These are phyloP conservation scores for Muscicapa comitata DNA, from an alignment of 2,797 vertebrate species.

Conservation along the genomic window DNA sequence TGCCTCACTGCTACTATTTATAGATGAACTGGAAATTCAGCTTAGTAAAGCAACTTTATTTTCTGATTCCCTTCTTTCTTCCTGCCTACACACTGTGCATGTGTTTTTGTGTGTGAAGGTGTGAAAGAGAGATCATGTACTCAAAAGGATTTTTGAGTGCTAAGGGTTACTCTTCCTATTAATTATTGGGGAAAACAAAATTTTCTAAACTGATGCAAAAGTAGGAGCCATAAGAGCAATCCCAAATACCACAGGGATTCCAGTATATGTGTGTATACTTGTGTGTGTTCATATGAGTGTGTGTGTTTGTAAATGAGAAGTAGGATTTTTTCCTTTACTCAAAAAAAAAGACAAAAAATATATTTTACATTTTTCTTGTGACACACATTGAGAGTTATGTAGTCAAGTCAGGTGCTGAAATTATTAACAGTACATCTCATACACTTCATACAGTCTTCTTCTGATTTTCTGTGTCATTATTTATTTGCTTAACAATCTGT, in stretches of 20 bases:
- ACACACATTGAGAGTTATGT: background rate
- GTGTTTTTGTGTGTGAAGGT: background rate
- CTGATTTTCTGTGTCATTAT: background rate
- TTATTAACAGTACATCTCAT: background rate
- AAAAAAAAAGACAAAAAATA: background rate
- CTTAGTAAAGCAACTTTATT: conserved; percentile 35
- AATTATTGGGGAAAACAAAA: background rate
- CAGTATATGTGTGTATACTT: background rate
- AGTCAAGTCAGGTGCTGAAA: background rate
- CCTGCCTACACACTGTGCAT: background rate
- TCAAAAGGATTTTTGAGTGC: background rate
- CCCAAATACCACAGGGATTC: background rate
- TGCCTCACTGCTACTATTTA: conserved; percentile 59
- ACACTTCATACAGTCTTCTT: background rate
- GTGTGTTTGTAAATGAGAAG: background rate
- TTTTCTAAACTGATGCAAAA: background rate
- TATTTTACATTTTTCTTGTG: background rate
- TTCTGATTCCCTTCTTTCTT: background rate
- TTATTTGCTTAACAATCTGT: background rate
- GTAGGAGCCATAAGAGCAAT: background rate
- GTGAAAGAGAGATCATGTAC: background rate
- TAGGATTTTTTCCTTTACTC: fast-evolving
- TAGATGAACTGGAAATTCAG: conserved; percentile 27
- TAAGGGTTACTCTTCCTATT: background rate
- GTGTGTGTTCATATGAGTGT: background rate